These are phyloP conservation scores for Kradibia gibbosae DNA, from an alignment of 1,140 invertebrate genomes.

Conservation along the genomic window DNA sequence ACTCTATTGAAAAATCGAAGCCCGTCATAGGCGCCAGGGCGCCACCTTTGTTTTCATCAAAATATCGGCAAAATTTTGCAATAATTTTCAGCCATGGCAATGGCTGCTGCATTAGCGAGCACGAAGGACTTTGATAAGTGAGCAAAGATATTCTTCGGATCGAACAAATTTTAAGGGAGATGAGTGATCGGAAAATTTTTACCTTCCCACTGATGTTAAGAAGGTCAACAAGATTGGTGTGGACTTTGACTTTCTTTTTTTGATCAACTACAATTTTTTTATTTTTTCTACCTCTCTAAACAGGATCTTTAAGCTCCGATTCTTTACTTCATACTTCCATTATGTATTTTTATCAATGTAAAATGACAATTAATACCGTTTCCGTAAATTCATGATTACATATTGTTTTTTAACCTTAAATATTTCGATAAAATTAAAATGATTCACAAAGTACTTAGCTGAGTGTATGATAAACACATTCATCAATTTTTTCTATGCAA, in stretches of 20 bases:
- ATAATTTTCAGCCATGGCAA: neutral
- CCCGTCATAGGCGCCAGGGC: neutral
- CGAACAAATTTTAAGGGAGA: neutral
- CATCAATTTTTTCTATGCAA: neutral
- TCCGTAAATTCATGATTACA: neutral
- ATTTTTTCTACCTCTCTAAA: neutral
- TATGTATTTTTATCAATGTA: neutral
- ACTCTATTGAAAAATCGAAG: neutral
- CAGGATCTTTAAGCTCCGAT: neutral
- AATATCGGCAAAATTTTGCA: constrained; percentile 30
- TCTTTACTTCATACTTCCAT: neutral
- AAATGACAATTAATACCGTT: neutral
- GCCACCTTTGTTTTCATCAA: constrained; percentile 36
- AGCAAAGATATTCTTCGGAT: neutral
- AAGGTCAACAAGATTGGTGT: constrained; percentile 20
- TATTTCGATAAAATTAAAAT: neutral
- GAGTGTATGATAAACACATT: neutral
- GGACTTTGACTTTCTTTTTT: neutral
- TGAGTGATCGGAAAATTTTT: constrained; percentile 11
- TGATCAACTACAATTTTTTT: neutral
- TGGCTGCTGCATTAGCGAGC: neutral
- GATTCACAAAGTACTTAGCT: neutral
- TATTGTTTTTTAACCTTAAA: neutral
- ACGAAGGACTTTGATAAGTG: neutral
- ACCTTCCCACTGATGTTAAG: neutral